phyloP scores from a whole-genome alignment of 2,888 invertebrate species.

The Amblyjoppa proteus region DNA sequence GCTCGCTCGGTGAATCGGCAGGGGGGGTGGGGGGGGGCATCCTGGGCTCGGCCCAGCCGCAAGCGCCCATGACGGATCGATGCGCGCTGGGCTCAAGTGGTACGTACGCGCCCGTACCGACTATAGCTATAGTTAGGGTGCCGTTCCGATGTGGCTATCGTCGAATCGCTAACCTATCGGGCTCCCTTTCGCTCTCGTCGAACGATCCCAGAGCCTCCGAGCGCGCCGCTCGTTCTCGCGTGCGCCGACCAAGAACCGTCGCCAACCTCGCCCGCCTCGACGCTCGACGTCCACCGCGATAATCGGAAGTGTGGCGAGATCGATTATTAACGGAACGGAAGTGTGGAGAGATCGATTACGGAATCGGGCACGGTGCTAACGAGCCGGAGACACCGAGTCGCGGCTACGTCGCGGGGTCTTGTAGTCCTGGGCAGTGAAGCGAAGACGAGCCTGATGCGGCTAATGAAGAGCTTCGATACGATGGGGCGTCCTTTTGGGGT shows the following conservation, averaged over 20 bases:
- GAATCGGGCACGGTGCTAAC: constrained; percentile 59
- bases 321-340: constrained; percentile 69
- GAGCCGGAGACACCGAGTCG: constrained; percentile 49
- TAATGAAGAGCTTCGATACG: not conserved
- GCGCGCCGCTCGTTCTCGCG: constrained; percentile 25
- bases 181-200: constrained; percentile 8
- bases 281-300: constrained; percentile 16
- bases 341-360: constrained; percentile 59
- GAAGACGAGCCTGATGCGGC: not conserved
- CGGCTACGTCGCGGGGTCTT: constrained; percentile 26
- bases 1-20: constrained; percentile 34
- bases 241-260: not conserved
- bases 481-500: not conserved
- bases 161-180: constrained; percentile 36
- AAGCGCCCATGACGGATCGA: constrained; percentile 51
- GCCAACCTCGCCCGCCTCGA: not conserved
- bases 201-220: not conserved
- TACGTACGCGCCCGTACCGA: constrained; percentile 34
- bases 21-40: not conserved
- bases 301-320: constrained; percentile 64
- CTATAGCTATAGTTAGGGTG: constrained; percentile 28
- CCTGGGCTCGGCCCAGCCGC: constrained; percentile 16
- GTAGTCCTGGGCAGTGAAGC: constrained; percentile 7
- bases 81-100: constrained; percentile 36
- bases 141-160: constrained; percentile 29